Conservation (phyloP, 2,797 vertebrate species). For the Xiphorhynchus erythropygius region DNA sequence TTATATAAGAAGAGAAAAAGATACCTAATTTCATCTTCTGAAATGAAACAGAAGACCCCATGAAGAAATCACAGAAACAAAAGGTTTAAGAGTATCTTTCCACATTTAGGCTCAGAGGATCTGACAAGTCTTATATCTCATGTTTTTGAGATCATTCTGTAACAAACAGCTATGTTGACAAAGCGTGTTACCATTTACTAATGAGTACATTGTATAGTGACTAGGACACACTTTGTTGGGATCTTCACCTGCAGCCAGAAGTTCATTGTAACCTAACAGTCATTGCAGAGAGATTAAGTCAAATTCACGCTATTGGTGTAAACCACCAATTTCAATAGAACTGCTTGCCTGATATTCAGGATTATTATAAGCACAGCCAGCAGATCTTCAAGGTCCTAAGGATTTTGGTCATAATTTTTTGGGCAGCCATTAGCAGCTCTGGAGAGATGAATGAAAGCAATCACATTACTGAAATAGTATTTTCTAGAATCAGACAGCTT, state of each 20-base stretch:
- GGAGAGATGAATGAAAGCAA: neutral
- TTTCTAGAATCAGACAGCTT: neutral
- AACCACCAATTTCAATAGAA: neutral
- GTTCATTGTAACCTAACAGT: neutral
- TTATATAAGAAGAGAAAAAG: neutral
- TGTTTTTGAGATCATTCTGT: neutral
- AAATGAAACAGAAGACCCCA: neutral
- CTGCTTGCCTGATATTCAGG: neutral
- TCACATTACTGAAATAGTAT: neutral
- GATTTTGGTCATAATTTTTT: neutral
- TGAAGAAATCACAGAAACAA: neutral
- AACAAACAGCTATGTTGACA: fast-evolving
- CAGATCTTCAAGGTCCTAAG: neutral
- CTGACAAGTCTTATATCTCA: neutral
- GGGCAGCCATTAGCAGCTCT: neutral
- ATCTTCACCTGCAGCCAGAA: neutral
- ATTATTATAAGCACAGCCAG: neutral
- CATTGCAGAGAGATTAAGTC: neutral
- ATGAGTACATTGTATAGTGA: neutral
- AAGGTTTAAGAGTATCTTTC: neutral
- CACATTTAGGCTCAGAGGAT: neutral
- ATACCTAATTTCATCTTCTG: fast-evolving
- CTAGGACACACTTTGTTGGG: neutral
- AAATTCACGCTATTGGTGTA: fast-evolving
- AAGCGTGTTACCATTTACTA: neutral